Evolutionary conservation across 1,140 invertebrate species (phyloP), one percentile per base, ranked within the genome.

Genomic region (Drosophila grimshawi): DNA sequence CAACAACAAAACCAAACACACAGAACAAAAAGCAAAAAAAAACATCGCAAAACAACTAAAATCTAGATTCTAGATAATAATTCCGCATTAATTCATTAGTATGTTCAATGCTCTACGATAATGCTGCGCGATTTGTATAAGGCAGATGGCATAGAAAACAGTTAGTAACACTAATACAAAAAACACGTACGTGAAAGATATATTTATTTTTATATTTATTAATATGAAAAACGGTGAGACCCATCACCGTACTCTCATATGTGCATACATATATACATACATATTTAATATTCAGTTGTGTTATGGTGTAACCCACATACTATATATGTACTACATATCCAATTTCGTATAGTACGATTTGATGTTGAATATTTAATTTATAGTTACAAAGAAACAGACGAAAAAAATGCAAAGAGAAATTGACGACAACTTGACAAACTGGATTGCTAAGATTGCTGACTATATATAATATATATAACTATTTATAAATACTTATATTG

Each of bases 31-130:
- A 62, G 37, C 8, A 55, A 11, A 11, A 37, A 64, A 43, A 32
- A 53, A 11, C 33, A 67, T 32, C 29, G 4, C 32, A 56, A 41
- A 56, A 52, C 10, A 39, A 39, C 11, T 35, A 27, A 75, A 75
- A 67, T 68, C 63, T 65, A 78, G 56, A 77, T 19, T 19, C 19
- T 19, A 78, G 78, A 76, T 43, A 19, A 43, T 82, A 72, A 79
- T 86, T 86, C 71, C 67, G 75, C 79, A 86, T 79, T 81, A 75
- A 57, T 75, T 81, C 70, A 78, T 85, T 76, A 85, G 63, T 76
- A 75, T 81, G 75, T 61, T 64, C 43, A 33, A 61, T 59, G 46
- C 35, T 52, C 33, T 43, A 53, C 32, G 41, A 68, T 74, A 74
- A 74, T 48, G 46, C 48, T 65, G 5, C n/a, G 33, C 33, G 19